phyloP scores from a whole-genome alignment of 2,113 vertebrate species.

The Odontesthes bonariensis region DNA sequence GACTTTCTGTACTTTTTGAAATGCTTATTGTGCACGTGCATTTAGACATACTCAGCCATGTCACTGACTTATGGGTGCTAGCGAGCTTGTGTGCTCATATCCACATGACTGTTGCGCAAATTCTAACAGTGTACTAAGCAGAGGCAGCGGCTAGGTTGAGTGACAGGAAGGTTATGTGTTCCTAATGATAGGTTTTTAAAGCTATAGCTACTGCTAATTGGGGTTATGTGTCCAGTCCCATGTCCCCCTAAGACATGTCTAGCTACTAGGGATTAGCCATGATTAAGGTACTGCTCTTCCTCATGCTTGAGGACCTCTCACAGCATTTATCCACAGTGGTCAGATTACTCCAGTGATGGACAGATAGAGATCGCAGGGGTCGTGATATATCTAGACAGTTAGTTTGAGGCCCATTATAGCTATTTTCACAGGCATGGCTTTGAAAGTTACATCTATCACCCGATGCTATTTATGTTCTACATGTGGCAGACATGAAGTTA shows the following conservation, averaged over 20 bases:
- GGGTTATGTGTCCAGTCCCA: constrained; percentile 72
- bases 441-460: constrained; percentile 47
- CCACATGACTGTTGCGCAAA: constrained; percentile 25
- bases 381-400: constrained; percentile 41
- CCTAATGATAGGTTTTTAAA: constrained; percentile 75
- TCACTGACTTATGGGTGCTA: neutral
- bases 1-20: constrained; percentile 19
- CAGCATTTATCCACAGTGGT: constrained; percentile 64
- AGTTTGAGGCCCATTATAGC: constrained; percentile 46
- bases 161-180: constrained; percentile 73
- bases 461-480: constrained; percentile 15
- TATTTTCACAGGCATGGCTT: constrained; percentile 33
- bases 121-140: constrained; percentile 36
- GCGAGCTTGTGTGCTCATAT: neutral
- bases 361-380: constrained; percentile 63
- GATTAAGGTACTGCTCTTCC: constrained; percentile 71
- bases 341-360: constrained; percentile 69
- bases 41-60: constrained; percentile 4
- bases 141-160: constrained; percentile 41
- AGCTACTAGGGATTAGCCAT: constrained; percentile 72
- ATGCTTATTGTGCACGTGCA: neutral
- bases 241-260: constrained; percentile 71
- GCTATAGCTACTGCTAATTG: constrained; percentile 74
- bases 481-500: constrained; percentile 35
- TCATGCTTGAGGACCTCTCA: constrained; percentile 58